phyloP scores from a whole-genome alignment of 2,888 invertebrate genomes.

The Caenorhabditis angaria region DNA sequence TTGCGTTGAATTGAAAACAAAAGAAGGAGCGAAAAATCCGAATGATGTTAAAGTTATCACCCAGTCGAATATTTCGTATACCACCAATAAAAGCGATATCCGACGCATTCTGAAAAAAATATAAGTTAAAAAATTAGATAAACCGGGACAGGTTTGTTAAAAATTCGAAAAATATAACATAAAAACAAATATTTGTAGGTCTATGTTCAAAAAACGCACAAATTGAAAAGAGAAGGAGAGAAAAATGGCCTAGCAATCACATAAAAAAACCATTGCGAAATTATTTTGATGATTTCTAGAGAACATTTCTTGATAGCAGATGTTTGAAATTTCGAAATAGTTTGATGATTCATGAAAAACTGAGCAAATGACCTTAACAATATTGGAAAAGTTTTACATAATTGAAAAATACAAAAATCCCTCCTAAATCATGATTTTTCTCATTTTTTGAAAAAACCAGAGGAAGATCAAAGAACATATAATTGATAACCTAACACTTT shows the following conservation, averaged over 20 bases:
- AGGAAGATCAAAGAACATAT: too few species aligned
- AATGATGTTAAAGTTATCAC: not conserved
- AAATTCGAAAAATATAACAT: not conserved
- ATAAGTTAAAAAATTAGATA: not conserved
- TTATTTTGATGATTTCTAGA: too few species aligned
- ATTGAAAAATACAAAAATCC: too few species aligned
- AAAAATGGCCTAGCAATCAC: not conserved
- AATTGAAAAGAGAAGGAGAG: not conserved
- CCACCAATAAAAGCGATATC: not conserved
- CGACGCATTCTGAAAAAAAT: constrained; percentile 1
- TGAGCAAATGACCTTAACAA: too few species aligned
- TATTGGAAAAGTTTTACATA: too few species aligned
- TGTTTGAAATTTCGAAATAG: not conserved
- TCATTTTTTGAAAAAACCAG: too few species aligned
- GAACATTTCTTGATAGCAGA: too few species aligned
- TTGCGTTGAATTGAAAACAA: not conserved
- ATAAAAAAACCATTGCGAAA: not conserved
- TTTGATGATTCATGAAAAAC: too few species aligned
- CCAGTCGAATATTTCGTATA: not conserved
- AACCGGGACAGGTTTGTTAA: not conserved
- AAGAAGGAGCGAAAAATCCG: not conserved
- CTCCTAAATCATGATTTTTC: too few species aligned
- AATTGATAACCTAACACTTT: too few species aligned
- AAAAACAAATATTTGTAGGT: not conserved
- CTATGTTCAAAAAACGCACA: constrained; percentile 1